Evolutionary conservation across 2,113 vertebrate genomes (phyloP).

Genomic region (Xenus cinereus): DNA sequence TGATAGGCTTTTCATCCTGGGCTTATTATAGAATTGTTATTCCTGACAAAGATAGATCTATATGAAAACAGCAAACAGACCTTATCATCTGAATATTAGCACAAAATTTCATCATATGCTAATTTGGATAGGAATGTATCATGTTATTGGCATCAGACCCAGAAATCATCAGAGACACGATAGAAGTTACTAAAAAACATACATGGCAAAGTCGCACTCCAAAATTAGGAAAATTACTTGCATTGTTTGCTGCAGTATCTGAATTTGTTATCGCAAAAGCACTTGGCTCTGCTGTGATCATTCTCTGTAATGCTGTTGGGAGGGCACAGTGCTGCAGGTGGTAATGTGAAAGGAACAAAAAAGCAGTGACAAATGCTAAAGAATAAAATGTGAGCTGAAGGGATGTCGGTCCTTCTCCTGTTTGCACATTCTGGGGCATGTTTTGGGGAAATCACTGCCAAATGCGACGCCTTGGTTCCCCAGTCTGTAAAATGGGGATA

Average conservation of each 20-base stretch:
- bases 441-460: not conserved
- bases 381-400: not conserved
- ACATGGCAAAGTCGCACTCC: not conserved
- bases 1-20: slow-evolving; percentile 62
- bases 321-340: not conserved
- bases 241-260: not conserved
- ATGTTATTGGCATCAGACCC: not conserved
- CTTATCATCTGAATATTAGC: not conserved
- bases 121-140: not conserved
- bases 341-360: not conserved
- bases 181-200: slow-evolving; percentile 6
- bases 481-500: not conserved
- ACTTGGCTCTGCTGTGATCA: not conserved
- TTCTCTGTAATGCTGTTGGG: not conserved
- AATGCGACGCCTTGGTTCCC: not conserved
- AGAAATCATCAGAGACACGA: not conserved
- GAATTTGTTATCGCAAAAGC: not conserved
- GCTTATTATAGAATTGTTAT: slow-evolving; percentile 58
- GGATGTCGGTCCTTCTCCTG: not conserved
- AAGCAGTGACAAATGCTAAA: not conserved
- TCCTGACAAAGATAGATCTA: slow-evolving; percentile 57
- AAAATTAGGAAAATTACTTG: not conserved
- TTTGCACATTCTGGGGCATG: not conserved
- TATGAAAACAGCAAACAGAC: slow-evolving; percentile 39
- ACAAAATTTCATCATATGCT: not conserved